These are phyloP conservation scores for Lordiphosa collinella DNA, from an alignment of 1,140 invertebrate genomes.

Conservation along the genomic window DNA sequence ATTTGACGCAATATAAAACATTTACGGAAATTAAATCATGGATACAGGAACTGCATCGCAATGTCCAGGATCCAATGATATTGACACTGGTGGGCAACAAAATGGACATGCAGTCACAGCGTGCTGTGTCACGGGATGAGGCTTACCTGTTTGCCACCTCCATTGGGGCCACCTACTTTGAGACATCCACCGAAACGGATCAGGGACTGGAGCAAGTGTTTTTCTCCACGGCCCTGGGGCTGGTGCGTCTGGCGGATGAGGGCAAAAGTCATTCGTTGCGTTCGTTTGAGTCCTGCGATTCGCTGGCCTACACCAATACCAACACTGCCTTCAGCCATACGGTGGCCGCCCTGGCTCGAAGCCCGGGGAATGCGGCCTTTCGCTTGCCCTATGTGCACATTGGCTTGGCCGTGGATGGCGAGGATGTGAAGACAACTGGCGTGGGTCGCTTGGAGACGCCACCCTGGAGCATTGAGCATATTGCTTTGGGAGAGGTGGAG, in stretches of 20 bases:
- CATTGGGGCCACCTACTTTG: slow-evolving; percentile 92
- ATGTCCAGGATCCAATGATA: slow-evolving; percentile 87
- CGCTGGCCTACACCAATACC: slow-evolving; percentile 70
- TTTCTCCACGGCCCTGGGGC: slow-evolving; percentile 82
- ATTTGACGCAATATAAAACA: slow-evolving; percentile 87
- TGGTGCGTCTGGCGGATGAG: slow-evolving; percentile 81
- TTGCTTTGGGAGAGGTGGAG: slow-evolving; percentile 83
- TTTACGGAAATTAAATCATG: slow-evolving; percentile 89
- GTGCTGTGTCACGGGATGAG: slow-evolving; percentile 84
- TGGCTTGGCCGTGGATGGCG: slow-evolving; percentile 75
- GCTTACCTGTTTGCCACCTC: slow-evolving; percentile 87
- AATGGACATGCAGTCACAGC: slow-evolving; percentile 85
- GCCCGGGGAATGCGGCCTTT: slow-evolving; percentile 43
- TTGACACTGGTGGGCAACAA: slow-evolving; percentile 93
- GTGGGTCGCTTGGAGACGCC: slow-evolving; percentile 81
- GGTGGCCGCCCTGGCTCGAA: slow-evolving; percentile 39
- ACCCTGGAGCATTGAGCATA: slow-evolving; percentile 81
- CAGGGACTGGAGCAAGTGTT: slow-evolving; percentile 87
- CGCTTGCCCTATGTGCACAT: slow-evolving; percentile 68
- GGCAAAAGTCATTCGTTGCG: slow-evolving; percentile 80
- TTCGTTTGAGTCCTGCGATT: slow-evolving; percentile 81
- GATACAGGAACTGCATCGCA: slow-evolving; percentile 89
- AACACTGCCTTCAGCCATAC: slow-evolving; percentile 63
- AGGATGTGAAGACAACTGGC: slow-evolving; percentile 81
- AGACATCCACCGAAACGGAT: slow-evolving; percentile 89